These are phyloP conservation scores for Sphaerophoria rueppellii DNA, from an alignment of 2,888 invertebrate species.

Conservation along the genomic window DNA sequence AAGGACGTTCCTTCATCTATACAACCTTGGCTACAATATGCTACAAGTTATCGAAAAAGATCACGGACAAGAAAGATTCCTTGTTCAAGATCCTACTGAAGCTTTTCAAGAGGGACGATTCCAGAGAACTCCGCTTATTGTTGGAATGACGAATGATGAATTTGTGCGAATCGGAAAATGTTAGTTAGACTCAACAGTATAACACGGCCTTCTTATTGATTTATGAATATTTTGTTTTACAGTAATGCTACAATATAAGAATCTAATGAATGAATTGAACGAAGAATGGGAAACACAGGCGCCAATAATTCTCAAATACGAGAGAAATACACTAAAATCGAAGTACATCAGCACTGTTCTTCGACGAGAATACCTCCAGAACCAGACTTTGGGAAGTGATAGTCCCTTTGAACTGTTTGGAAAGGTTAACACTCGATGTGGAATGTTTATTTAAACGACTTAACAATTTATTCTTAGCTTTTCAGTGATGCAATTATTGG, in stretches of 20 bases:
- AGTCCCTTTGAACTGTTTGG: conserved; percentile 75
- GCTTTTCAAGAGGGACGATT: conserved; percentile 84
- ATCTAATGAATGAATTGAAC: conserved; percentile 77
- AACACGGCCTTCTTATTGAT: background rate
- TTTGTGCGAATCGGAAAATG: conserved; percentile 84
- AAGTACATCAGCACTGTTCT: conserved; percentile 76
- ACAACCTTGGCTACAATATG: conserved; percentile 83
- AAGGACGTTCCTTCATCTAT: conserved; percentile 76
- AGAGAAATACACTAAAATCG: conserved; percentile 78
- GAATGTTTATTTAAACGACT: background rate
- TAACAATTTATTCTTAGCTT: conserved; percentile 75
- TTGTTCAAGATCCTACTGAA: conserved; percentile 84
- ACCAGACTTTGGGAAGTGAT: conserved; percentile 65
- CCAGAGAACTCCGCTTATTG: conserved; percentile 85
- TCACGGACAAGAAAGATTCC: conserved; percentile 86
- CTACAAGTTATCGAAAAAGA: conserved; percentile 86
- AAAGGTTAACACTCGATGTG: conserved; percentile 2
- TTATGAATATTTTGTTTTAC: conserved; percentile 20
- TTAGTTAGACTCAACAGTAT: conserved; percentile 72
- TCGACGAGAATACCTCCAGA: conserved; percentile 76
- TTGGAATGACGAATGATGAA: conserved; percentile 86
- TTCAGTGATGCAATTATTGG: conserved; percentile 85
- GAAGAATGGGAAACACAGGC: conserved; percentile 76
- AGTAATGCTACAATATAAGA: conserved; percentile 84
- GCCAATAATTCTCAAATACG: conserved; percentile 81